These are phyloP conservation scores for Aethes cnicana DNA, from an alignment of 2,888 invertebrate genomes.

Conservation along the genomic window DNA sequence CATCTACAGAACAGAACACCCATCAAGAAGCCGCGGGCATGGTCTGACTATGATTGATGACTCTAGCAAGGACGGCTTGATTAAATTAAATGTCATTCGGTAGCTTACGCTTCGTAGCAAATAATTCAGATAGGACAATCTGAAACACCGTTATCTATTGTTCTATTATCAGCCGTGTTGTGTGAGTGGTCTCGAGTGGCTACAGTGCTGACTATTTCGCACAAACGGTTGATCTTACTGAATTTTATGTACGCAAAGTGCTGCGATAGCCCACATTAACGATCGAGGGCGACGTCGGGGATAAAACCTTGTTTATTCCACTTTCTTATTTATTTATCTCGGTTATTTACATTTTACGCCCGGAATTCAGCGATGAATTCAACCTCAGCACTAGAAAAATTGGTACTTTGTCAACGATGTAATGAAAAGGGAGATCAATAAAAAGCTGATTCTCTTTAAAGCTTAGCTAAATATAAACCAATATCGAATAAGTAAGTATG, in stretches of 20 bases:
- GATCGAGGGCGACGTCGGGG: background rate
- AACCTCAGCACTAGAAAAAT: too few relatives aligned
- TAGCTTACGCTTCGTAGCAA: conserved; percentile 11
- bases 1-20: conserved; percentile 19
- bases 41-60: conserved; percentile 35
- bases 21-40: conserved; percentile 24
- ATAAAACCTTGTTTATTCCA: conserved; percentile 11
- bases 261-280: conserved; percentile 19
- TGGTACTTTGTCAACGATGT: too few relatives aligned
- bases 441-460: too few relatives aligned
- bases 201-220: conserved; percentile 6
- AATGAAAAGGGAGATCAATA: too few relatives aligned
- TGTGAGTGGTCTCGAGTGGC: conserved; percentile 17
- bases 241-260: conserved; percentile 16
- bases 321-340: background rate
- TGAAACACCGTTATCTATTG: conserved; percentile 2
- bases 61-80: conserved; percentile 19
- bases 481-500: too few relatives aligned
- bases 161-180: conserved; percentile 16
- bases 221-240: conserved; percentile 12
- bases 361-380: background rate
- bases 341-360: background rate
- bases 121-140: conserved; percentile 3
- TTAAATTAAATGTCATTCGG: conserved; percentile 35
- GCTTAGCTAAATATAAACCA: too few relatives aligned